These are phyloP conservation scores for Octodon degus DNA, from an alignment of 2,113 vertebrate genomes.

Conservation along the genomic window DNA sequence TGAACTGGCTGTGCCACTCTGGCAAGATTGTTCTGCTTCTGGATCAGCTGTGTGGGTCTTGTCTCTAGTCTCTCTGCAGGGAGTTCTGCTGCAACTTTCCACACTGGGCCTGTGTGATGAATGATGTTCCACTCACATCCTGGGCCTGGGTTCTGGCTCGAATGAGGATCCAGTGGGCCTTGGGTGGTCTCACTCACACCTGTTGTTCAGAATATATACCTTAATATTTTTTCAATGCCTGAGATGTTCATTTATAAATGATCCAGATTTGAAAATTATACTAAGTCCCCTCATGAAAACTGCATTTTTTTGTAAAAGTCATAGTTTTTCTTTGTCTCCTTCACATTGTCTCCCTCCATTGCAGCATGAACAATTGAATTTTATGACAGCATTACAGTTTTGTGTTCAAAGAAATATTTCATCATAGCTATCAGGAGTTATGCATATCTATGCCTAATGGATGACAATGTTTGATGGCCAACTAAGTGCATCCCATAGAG, in stretches of 20 bases:
- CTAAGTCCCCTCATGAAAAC: neutral
- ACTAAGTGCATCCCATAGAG: neutral
- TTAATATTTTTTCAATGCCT: neutral
- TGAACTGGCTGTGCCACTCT: too few relatives aligned
- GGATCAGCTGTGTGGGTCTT: too few relatives aligned
- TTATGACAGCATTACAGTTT: neutral
- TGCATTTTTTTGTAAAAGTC: neutral
- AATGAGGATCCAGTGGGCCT: too few relatives aligned
- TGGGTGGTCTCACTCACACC: too few relatives aligned
- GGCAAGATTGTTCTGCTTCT: too few relatives aligned
- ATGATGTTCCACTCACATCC: too few relatives aligned
- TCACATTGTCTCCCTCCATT: neutral
- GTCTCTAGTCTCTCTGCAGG: too few relatives aligned
- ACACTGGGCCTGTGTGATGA: too few relatives aligned
- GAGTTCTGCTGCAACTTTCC: too few relatives aligned
- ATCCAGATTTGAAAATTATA: neutral
- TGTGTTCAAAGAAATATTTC: neutral
- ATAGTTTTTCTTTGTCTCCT: neutral
- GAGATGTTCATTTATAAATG: neutral
- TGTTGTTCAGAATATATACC: neutral
- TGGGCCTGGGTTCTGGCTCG: too few relatives aligned
- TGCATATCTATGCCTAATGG: neutral
- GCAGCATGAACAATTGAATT: neutral
- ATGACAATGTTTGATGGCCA: neutral
- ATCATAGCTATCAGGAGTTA: neutral